Evolutionary conservation across 2,888 invertebrate species (phyloP), one percentile per base, ranked within the genome.

Genomic region (Drosophila suboccidentalis): DNA sequence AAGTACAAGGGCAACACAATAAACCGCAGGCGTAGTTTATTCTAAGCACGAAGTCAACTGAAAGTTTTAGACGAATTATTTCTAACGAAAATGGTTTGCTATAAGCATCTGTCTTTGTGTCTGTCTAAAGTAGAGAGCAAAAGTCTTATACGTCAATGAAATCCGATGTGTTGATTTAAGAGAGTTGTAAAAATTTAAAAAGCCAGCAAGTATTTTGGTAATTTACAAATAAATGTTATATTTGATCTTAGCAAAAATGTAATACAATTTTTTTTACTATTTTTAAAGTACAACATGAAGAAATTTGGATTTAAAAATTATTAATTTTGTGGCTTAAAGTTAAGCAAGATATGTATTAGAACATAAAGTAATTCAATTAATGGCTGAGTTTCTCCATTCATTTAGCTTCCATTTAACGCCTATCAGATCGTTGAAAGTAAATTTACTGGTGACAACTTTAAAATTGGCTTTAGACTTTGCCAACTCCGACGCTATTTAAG

Each of bases 361-460:
- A n/a, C n/a, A 22, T 22, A 22, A 22, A 22, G 19, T 19, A 19
- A 1, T 22, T 22, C 4, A 6, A 26, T 8, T 29, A 29, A 29
- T 6, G 8, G 29, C 8, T 29, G 8, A 29, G 8, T 8, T 29
- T 29, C 8, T 29, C 8, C 29, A 36, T 36, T 67, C 65, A 60
- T 67, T 75, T 68, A 55, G 34, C 32, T 55, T 36, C 8, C 47
- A 69, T 55, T 78, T 62, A 76, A 51, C 64, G 46, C 67, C 64
- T 54, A 69, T 39, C 68, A 41, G 41, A 22, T 36, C 54, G 8
- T 38, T 55, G 38, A 29, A 32, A 44, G 47, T 26, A 64, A 71
- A 71, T 63, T 69, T 71, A 66, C 58, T 66, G 60, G 34, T 79
- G 76, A 66, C 67, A 79, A 71, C 77, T 79, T 80, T 79, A 75